Evolutionary conservation across 2,113 vertebrate genomes (phyloP).

Genomic region (Engystomops pustulosus): DNA sequence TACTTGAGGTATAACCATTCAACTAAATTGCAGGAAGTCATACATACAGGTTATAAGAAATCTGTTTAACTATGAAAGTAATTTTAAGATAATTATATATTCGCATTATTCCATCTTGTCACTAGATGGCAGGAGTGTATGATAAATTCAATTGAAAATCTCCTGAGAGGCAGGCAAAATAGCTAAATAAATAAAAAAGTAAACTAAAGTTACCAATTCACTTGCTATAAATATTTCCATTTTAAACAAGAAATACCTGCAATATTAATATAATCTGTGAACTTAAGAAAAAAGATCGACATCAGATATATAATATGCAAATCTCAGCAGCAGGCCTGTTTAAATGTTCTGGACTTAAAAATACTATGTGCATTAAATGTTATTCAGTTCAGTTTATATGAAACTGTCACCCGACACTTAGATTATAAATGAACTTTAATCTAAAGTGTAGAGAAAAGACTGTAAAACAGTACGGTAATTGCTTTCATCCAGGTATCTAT

Average conservation of each 20-base stretch:
- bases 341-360: not conserved
- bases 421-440: not conserved
- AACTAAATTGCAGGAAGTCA: not conserved
- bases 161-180: slow-evolving; percentile 6
- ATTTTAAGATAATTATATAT: not conserved
- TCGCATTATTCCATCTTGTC: slow-evolving; percentile 28
- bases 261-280: not conserved
- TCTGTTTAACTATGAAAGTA: not conserved
- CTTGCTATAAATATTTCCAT: not conserved
- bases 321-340: not conserved
- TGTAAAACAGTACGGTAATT: too few species aligned
- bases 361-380: not conserved
- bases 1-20: not conserved
- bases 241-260: not conserved
- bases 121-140: slow-evolving; percentile 49
- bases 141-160: slow-evolving; percentile 16
- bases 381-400: too few species aligned
- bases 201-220: not conserved
- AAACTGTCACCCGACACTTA: not conserved
- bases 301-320: too few species aligned
- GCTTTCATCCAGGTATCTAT: too few species aligned
- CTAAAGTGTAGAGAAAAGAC: not conserved
- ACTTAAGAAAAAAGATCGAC: not conserved
- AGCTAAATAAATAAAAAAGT: slow-evolving; percentile 3
- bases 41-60: not conserved